These are phyloP conservation scores for Scylla paramamosain DNA, from an alignment of 1,140 invertebrate species.

Conservation along the genomic window DNA sequence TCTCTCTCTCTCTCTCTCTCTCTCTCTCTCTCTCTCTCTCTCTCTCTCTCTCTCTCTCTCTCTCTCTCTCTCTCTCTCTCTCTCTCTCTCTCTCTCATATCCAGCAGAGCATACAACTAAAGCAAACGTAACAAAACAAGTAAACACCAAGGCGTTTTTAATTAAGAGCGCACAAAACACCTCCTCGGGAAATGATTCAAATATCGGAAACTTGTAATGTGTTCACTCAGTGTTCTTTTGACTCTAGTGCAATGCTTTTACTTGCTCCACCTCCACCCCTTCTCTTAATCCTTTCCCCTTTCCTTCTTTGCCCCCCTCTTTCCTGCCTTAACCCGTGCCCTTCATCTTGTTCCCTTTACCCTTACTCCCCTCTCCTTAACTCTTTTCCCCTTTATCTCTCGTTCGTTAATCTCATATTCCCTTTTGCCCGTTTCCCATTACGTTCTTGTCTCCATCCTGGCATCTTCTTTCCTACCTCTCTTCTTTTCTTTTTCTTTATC, in stretches of 20 bases:
- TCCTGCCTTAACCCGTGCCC: too few relatives aligned
- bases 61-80: too few relatives aligned
- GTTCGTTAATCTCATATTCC: not conserved
- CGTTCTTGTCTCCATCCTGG: too few relatives aligned
- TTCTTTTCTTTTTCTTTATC: too few relatives aligned
- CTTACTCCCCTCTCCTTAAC: too few relatives aligned
- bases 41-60: too few relatives aligned
- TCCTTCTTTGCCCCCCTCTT: too few relatives aligned
- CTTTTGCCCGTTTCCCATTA: too few relatives aligned
- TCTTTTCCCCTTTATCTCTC: too few relatives aligned
- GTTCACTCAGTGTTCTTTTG: not conserved
- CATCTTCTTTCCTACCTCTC: too few relatives aligned
- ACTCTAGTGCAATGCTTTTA: not conserved
- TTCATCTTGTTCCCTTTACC: too few relatives aligned
- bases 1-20: not conserved
- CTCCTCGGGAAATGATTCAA: not conserved
- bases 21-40: not conserved
- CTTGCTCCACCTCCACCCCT: not conserved
- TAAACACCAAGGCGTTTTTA: not conserved
- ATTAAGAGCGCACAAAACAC: not conserved
- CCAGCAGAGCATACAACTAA: not conserved
- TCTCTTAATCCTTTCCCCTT: not conserved
- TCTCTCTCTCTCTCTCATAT: not conserved
- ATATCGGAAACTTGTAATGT: not conserved
- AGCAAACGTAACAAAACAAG: not conserved